Conservation (phyloP, 2,888 invertebrate genomes). For the Chalcis sispes region DNA sequence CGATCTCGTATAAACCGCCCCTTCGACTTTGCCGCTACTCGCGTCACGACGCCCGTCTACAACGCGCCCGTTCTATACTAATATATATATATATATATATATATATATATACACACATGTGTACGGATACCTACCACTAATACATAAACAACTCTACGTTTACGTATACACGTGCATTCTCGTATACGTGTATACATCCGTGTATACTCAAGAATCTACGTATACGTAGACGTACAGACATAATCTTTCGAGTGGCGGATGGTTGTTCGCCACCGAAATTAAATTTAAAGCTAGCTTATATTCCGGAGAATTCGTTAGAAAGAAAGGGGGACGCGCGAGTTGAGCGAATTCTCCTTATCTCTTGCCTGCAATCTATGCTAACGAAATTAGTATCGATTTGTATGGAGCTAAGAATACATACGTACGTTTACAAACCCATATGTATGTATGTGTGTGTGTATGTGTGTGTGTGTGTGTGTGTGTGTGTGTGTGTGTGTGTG, state of each 20-base stretch:
- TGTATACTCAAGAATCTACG: too few relatives aligned
- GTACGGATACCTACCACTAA: too few relatives aligned
- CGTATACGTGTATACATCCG: too few relatives aligned
- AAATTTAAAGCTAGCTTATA: conserved; percentile 30
- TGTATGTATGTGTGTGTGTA: too few relatives aligned
- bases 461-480: too few relatives aligned
- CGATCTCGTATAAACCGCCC: conserved; percentile 47
- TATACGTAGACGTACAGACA: too few relatives aligned
- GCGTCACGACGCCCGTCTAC: background rate
- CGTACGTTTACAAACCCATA: too few relatives aligned
- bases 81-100: background rate
- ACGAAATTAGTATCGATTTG: conserved; percentile 40
- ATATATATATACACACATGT: too few relatives aligned
- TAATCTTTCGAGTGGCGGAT: background rate
- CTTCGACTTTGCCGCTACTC: background rate
- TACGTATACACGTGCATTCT: too few relatives aligned
- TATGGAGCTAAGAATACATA: too few relatives aligned
- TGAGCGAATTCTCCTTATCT: conserved; percentile 4
- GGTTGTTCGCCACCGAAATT: conserved; percentile 35
- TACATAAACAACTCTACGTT: too few relatives aligned
- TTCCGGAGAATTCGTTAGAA: background rate
- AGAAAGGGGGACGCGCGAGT: background rate
- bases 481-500: background rate
- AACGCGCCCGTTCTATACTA: background rate
- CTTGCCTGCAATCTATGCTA: conserved; percentile 33